Conservation (phyloP, 2,113 vertebrate species). For the Mastomys coucha region DNA sequence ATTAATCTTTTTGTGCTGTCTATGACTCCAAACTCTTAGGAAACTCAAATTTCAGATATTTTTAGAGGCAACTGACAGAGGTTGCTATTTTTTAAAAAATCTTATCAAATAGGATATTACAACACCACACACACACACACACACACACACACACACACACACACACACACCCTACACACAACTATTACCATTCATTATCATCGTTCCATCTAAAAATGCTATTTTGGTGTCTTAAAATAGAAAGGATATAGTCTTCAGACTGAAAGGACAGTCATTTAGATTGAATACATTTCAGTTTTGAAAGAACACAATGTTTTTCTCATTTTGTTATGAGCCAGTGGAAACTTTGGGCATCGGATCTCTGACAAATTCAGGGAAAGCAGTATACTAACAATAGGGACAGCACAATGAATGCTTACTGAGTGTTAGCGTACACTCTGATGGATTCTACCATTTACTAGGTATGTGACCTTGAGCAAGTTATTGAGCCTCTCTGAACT, state of each 20-base stretch:
- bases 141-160: not conserved
- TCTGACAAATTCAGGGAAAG: slow-evolving; percentile 30
- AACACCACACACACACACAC: not conserved
- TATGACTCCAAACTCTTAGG: not conserved
- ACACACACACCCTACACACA: not conserved
- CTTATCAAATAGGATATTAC: slow-evolving; percentile 1
- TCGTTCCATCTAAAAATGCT: slow-evolving; percentile 54
- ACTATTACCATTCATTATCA: not conserved
- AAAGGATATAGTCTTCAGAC: slow-evolving; percentile 61
- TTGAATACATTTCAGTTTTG: slow-evolving; percentile 51
- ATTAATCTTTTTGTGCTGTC: not conserved
- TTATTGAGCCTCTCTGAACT: slow-evolving; percentile 47
- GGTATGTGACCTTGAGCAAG: slow-evolving; percentile 45
- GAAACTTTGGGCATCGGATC: slow-evolving; percentile 12
- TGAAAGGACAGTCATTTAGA: slow-evolving; percentile 65
- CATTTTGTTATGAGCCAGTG: slow-evolving; percentile 41
- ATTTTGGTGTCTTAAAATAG: slow-evolving; percentile 63
- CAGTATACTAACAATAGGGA: not conserved
- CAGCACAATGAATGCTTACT: not conserved
- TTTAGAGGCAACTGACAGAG: not conserved
- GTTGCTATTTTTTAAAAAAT: not conserved
- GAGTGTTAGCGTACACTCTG: not conserved
- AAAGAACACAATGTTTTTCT: slow-evolving; percentile 58
- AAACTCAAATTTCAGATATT: slow-evolving; percentile 29
- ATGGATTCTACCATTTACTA: not conserved